Evolutionary conservation across 2,888 invertebrate species (phyloP).

Genomic region (Seira sanloemensis): DNA sequence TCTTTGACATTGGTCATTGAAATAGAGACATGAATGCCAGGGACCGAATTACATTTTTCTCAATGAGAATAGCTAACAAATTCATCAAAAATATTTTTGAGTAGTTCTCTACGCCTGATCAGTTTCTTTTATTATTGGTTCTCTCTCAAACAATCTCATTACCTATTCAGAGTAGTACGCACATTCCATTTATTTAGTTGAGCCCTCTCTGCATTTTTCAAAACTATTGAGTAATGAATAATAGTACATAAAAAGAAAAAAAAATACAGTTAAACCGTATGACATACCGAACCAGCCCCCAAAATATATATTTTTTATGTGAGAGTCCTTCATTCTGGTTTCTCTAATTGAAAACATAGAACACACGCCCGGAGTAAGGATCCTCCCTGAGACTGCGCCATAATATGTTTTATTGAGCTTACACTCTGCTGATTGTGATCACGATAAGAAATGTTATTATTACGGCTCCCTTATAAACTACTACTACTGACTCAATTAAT

Average conservation of each 20-base stretch:
- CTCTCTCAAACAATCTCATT: neutral
- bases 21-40: conserved; percentile 55
- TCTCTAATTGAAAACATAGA: conserved; percentile 29
- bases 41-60: conserved; percentile 35
- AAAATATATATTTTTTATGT: neutral
- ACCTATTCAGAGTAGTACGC: neutral
- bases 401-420: neutral
- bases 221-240: neutral
- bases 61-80: neutral
- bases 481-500: neutral
- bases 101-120: neutral
- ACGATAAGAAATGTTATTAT: conserved; percentile 8
- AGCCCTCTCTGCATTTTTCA: neutral
- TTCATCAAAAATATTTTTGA: conserved; percentile 8
- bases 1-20: conserved; percentile 60
- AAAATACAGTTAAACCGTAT: too few species aligned
- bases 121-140: neutral
- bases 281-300: neutral
- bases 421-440: neutral
- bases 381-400: conserved; percentile 22
- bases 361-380: conserved; percentile 24
- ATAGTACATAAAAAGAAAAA: too few species aligned
- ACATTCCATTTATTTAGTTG: neutral
- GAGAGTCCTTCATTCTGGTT: neutral
- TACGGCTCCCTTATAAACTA: neutral